Evolutionary conservation across 2,888 invertebrate species (phyloP).

Genomic region (Temnothorax unifasciatus): DNA sequence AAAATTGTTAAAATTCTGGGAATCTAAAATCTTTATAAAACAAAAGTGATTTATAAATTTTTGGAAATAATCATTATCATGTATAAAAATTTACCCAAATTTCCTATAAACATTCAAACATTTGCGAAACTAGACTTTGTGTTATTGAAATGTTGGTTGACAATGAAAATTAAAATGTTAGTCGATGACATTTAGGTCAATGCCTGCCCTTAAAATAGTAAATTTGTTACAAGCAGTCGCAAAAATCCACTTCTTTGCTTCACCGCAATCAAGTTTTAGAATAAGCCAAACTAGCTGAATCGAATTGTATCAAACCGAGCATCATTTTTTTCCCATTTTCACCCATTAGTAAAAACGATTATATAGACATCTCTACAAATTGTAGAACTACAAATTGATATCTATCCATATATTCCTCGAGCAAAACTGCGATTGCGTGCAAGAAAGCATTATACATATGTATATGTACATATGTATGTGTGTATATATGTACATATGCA

Average conservation of each 20-base stretch:
- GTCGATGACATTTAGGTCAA: constrained; percentile 80
- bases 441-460: background rate
- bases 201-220: constrained; percentile 78
- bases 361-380: background rate
- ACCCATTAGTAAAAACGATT: background rate
- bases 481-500: background rate
- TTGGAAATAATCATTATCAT: background rate
- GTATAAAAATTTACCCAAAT: background rate
- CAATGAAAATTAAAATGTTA: constrained; percentile 19
- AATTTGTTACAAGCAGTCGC: constrained; percentile 65
- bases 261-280: background rate
- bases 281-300: background rate
- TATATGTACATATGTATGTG: too few relatives aligned
- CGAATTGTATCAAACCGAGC: background rate
- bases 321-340: background rate
- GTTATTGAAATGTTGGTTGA: too few relatives aligned
- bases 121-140: background rate
- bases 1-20: background rate
- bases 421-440: background rate
- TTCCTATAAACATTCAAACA: background rate
- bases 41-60: background rate
- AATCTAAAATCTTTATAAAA: background rate
- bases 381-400: background rate
- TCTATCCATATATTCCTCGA: background rate
- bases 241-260: constrained; percentile 58